Conservation (phyloP, 2,113 vertebrate genomes). For the Gallinago paraguaiae region DNA sequence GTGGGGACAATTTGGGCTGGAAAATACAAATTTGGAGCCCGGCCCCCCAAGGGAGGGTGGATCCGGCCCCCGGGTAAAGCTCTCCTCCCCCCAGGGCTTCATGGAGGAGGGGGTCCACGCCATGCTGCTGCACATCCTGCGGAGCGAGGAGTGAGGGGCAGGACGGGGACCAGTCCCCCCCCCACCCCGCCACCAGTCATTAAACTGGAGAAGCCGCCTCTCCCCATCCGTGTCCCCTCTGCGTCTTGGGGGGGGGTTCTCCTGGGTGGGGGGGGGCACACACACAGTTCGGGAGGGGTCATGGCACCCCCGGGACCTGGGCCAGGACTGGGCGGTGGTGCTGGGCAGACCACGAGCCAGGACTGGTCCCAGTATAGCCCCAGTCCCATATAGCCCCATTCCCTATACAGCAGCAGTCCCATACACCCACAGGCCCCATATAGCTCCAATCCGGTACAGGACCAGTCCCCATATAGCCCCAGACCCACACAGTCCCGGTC, state of each 20-base stretch:
- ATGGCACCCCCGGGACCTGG: no score
- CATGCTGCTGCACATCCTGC: slow-evolving; percentile 67
- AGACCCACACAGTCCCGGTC: background rate
- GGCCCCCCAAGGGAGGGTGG: background rate
- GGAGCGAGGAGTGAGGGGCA: background rate
- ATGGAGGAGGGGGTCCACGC: slow-evolving; percentile 71
- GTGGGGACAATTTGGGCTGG: background rate
- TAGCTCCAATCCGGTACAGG: background rate
- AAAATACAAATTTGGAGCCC: background rate
- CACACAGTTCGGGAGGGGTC: background rate
- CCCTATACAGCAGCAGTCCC: background rate
- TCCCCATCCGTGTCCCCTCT: background rate
- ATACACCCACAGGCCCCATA: background rate
- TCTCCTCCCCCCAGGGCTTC: slow-evolving; percentile 46
- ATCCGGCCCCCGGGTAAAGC: background rate
- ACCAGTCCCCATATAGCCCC: background rate
- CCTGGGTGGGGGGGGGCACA: no score
- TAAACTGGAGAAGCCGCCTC: background rate
- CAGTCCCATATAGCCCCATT: background rate
- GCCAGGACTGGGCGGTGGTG: background rate
- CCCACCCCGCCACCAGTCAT: background rate
- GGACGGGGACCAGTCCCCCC: accelerated
- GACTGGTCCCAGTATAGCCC: background rate
- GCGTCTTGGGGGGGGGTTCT: background rate
- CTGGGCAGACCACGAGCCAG: background rate